phyloP scores from a whole-genome alignment of 2,888 invertebrate species.

The Macrophya alboannulata region DNA sequence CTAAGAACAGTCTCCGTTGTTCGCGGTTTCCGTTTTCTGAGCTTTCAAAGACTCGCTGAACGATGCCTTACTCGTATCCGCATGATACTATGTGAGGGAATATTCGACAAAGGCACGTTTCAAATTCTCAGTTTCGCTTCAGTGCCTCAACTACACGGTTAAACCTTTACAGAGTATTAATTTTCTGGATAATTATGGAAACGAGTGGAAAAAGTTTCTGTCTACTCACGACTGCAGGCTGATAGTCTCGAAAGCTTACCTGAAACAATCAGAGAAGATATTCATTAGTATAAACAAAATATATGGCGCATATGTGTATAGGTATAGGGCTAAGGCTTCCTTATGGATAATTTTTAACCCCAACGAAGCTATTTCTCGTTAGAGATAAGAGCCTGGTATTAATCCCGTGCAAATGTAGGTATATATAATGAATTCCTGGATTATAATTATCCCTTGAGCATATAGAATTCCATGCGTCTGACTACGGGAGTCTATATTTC shows the following conservation, averaged over 20 bases:
- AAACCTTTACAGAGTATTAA: neutral
- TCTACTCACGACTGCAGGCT: constrained; percentile 15
- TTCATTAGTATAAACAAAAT: neutral
- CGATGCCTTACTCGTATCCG: neutral
- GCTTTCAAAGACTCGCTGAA: neutral
- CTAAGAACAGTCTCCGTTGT: constrained; percentile 46
- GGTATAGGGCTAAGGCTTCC: neutral
- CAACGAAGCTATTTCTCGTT: constrained; percentile 26
- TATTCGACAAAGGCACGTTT: constrained; percentile 30
- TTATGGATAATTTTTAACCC: neutral
- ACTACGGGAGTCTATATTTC: constrained; percentile 49
- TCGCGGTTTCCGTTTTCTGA: constrained; percentile 50
- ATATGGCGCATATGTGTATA: neutral
- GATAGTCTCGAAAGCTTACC: constrained; percentile 19
- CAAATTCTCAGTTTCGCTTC: constrained; percentile 28
- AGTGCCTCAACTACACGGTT: neutral
- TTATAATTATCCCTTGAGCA: constrained; percentile 56
- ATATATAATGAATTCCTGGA: constrained; percentile 50
- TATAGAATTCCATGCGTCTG: constrained; percentile 54
- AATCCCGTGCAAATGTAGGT: constrained; percentile 39
- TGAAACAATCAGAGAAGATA: constrained; percentile 16
- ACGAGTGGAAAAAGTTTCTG: neutral
- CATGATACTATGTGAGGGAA: neutral
- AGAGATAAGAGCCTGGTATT: constrained; percentile 30
- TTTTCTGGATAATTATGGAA: neutral